phyloP scores from a whole-genome alignment of 2,888 invertebrate genomes.

The Glyphotaelius pellucidus region DNA sequence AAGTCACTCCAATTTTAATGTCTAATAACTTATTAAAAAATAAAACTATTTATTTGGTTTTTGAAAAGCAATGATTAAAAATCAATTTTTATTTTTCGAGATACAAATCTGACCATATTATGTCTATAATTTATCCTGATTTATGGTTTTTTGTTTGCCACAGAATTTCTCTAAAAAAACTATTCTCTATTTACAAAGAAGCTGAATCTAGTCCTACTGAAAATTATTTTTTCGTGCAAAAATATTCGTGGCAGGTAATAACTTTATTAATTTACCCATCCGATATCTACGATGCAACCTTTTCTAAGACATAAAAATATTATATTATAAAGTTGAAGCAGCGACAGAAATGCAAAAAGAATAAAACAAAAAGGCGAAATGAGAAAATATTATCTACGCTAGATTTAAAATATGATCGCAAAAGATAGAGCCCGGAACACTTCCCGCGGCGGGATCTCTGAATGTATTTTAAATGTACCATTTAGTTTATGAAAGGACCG shows the following conservation, averaged over 20 bases:
- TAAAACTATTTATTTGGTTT: too few relatives aligned
- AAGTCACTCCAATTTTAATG: too few relatives aligned
- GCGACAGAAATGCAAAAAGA: conserved; percentile 52
- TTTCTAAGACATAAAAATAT: conserved; percentile 2
- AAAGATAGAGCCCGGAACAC: conserved; percentile 63
- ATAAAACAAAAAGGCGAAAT: conserved; percentile 66
- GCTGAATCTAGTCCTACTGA: too few relatives aligned
- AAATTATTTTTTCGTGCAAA: background rate
- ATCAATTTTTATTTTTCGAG: too few relatives aligned
- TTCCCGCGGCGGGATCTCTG: conserved; percentile 55
- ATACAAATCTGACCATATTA: too few relatives aligned
- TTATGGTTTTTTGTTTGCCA: too few relatives aligned
- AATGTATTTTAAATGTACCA: conserved; percentile 66
- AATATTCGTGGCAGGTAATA: background rate
- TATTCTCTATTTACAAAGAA: too few relatives aligned
- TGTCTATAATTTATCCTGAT: too few relatives aligned
- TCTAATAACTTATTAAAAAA: too few relatives aligned
- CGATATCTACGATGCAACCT: conserved; percentile 37
- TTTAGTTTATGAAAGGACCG: conserved; percentile 66
- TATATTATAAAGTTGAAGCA: background rate
- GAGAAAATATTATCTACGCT: conserved; percentile 66
- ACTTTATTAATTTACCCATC: conserved; percentile 13
- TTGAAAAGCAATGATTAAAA: too few relatives aligned
- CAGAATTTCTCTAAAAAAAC: too few relatives aligned
- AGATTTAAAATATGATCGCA: conserved; percentile 67